Base-by-base conservation (phyloP, 2,888 invertebrate species). In the Pelosia muscerda region DNA sequence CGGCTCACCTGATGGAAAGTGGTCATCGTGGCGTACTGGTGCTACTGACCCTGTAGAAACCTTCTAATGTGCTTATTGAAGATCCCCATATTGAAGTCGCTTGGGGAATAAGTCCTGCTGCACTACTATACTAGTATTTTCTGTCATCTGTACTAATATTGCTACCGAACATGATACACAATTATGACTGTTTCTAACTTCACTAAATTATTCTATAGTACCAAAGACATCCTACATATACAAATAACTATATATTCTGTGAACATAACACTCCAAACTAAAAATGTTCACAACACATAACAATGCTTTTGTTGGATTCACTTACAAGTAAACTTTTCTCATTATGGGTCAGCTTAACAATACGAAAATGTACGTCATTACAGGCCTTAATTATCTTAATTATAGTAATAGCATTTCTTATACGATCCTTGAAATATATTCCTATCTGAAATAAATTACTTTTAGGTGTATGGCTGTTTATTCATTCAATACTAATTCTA, bases 321-420 rank as follows among this genome's bases (percentile, higher is more conserved):
- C 60, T 66, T 28, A 66, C 59, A 54, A 53, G 34, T 15, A 34
- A 65, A 65, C 59, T 65, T 65, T 59, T 34, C 59, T 65, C 54
- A 59, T 65, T 65, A 65, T 6, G 11, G 25, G 26, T 23, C 23
- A 58, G 49, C 25, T 11, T 19, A 59, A 65, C 64, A 65, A 65
- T 58, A 65, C 49, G 57, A 53, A 28, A 49, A 58, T 42, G 42
- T 57, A 65, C 58, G 23, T 56, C 59, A 34, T 26, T 60, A 60
- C 54, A 25, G 54, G 26, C 38, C 23, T 26, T 60, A 31, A 65
- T 65, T 65, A 60, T 65, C 31, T 25, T 26, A 34, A 65, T 65
- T 65, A 55, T 34, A 65, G 53, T 53, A 65, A 65, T 53, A 25
- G n/a, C 9, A 23, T 34, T 34, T 25, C 31, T 38, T 22, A 8